phyloP scores from a whole-genome alignment of 2,888 invertebrate species.

The Oscheius onirici region DNA sequence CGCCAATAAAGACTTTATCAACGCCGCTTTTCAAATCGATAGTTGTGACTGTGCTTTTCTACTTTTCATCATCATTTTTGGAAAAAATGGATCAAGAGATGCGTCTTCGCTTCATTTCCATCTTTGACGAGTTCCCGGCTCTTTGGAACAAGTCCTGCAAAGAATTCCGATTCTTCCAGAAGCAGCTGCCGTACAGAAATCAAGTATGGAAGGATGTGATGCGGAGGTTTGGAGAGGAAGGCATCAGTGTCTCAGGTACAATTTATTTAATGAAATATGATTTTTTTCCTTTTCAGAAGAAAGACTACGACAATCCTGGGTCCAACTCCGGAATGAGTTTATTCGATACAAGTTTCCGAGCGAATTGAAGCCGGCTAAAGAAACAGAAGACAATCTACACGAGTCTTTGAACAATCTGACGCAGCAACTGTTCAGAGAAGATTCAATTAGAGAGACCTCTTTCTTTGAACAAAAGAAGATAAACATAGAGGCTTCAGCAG shows the following conservation, averaged over 20 bases:
- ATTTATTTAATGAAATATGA: no score
- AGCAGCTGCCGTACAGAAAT: background rate
- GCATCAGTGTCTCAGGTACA: background rate
- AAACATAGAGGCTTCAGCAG: background rate
- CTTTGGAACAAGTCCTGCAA: conserved; percentile 11
- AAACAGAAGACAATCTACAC: background rate
- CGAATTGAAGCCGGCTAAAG: background rate
- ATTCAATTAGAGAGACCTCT: background rate
- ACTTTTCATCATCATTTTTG: background rate
- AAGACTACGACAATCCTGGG: background rate
- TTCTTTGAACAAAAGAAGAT: background rate
- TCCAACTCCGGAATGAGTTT: conserved; percentile 13
- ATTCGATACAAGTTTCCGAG: conserved; percentile 17
- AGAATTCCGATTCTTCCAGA: background rate
- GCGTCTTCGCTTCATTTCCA: background rate
- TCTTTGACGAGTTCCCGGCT: conserved; percentile 3
- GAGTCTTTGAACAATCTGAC: background rate
- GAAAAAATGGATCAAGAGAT: background rate
- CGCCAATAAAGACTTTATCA: no score
- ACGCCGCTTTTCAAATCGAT: background rate
- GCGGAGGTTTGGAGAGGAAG: background rate
- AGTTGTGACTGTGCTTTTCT: no score
- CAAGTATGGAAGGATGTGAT: background rate
- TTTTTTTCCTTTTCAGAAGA: conserved; percentile 10
- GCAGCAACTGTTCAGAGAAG: background rate